Base-by-base conservation (phyloP, 2,888 invertebrate species). In the Brenthis ino region DNA sequence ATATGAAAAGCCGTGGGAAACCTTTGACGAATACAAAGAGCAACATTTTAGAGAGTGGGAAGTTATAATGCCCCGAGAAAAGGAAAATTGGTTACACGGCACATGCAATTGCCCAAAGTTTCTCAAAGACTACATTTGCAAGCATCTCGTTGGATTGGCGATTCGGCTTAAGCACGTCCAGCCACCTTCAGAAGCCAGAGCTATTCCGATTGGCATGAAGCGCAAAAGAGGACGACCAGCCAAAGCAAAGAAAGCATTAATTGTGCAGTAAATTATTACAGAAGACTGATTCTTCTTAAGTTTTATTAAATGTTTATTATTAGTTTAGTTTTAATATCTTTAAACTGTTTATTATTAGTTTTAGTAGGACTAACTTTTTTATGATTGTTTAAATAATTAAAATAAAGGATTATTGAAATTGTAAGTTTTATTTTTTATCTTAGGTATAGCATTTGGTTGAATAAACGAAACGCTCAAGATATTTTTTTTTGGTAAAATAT, bases 1-100 rank as follows among this genome's bases (percentile, higher is more conserved):
- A 3, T 24, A 24, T 24, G 3, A 24, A 24, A 24, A 24, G 24
- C 24, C 24, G 24, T 24, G 3, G 24, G 24, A 55, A 6, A 55
- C 16, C 54, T 76, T 75, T 71, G 72, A 74, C 68, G 67, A 69
- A 13, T 73, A 72, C 72, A 74, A 74, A 73, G 55, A 67, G 20
- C 68, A 72, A 65, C 61, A 37, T 33, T 69, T 72, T 65, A 70
- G 66, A 61, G 67, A 72, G 66, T 71, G 70, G 74, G 71, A 50
- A 71, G 68, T 74, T 56, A 66, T 51, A 65, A 47, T 70, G 64
- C 61, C 61, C 14, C 67, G 16, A 16, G 54, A 67, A n/a, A 63
- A 61, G 37, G 50, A 33, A 50, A 55, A 67, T 24, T 73, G 72
- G 67, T 60, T 63, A 53, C 53, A 70, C 43, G 68, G 66, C 20